These are phyloP conservation scores for Opisthograptis luteolata DNA, from an alignment of 2,888 invertebrate genomes.

Conservation along the genomic window DNA sequence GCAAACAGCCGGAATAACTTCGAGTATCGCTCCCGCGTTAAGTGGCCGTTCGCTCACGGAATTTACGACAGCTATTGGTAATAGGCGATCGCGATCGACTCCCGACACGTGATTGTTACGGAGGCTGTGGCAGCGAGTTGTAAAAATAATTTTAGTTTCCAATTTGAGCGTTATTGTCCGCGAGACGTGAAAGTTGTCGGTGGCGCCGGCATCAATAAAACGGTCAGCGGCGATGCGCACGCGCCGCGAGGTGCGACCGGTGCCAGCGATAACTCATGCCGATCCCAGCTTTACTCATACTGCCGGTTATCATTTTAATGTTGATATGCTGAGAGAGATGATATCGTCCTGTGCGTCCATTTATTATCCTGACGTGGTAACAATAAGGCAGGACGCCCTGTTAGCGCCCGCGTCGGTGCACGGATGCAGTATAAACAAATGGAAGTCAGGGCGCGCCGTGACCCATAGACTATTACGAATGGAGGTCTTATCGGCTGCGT, in stretches of 20 bases:
- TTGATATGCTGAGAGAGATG: constrained; percentile 66
- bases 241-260: constrained; percentile 52
- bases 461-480: constrained; percentile 58
- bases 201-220: constrained; percentile 82
- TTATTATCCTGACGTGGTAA: constrained; percentile 73
- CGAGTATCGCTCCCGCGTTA: constrained; percentile 76
- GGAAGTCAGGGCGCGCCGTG: constrained; percentile 63
- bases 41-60: constrained; percentile 70
- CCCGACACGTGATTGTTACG: constrained; percentile 56
- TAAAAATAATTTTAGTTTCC: constrained; percentile 79
- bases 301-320: constrained; percentile 60
- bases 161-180: constrained; percentile 80
- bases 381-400: constrained; percentile 73
- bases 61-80: constrained; percentile 70
- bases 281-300: constrained; percentile 58
- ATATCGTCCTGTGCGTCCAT: constrained; percentile 64
- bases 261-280: constrained; percentile 59
- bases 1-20: constrained; percentile 78
- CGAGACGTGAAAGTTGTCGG: constrained; percentile 78
- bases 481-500: constrained; percentile 49
- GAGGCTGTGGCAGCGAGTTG: constrained; percentile 57
- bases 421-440: constrained; percentile 64
- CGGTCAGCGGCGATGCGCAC: constrained; percentile 64
- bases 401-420: constrained; percentile 52
- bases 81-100: constrained; percentile 66